Percentiles rank a stretch among this genome's conserved stretches.
Conservation (phyloP, 2,888 invertebrate species). For the Nemotelus nigrinus region DNA sequence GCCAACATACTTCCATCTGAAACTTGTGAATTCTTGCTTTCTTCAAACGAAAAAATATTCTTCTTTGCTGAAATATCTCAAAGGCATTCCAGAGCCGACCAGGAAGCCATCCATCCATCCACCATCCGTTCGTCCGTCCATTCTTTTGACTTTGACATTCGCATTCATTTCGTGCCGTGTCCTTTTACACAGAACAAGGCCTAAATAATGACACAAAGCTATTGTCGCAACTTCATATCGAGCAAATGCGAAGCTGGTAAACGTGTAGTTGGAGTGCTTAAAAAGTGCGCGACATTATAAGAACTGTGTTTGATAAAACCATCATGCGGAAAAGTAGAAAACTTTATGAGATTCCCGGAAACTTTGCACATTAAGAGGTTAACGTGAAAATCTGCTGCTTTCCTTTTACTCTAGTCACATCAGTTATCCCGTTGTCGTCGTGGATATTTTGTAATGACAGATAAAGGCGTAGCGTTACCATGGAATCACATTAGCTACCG, state of each 20-base stretch:
- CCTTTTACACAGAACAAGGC: neutral
- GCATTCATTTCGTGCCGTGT: neutral
- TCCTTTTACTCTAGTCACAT: slow-evolving; percentile 8
- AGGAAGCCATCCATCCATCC: neutral
- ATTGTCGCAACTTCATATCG: neutral
- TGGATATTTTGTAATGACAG: slow-evolving; percentile 25
- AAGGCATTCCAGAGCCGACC: too few species aligned
- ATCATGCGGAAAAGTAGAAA: slow-evolving; percentile 29
- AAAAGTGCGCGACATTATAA: slow-evolving; percentile 1
- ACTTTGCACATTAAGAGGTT: slow-evolving; percentile 26
- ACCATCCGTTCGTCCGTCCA: neutral
- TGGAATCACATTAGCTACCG: slow-evolving; percentile 28
- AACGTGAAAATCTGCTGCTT: slow-evolving; percentile 28
- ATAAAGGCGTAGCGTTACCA: slow-evolving; percentile 8
- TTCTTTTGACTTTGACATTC: neutral
- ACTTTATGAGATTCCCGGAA: slow-evolving; percentile 33
- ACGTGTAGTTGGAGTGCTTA: too few species aligned
- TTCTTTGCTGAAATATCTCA: too few species aligned
- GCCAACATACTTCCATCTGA: too few species aligned
- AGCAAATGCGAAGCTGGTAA: too few species aligned
- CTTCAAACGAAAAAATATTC: too few species aligned
- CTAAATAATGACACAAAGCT: neutral
- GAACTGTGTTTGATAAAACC: neutral
- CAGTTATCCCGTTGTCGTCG: neutral
- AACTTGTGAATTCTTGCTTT: too few species aligned